Base-by-base conservation (phyloP, 2,888 invertebrate genomes). In the Altica lythri region DNA sequence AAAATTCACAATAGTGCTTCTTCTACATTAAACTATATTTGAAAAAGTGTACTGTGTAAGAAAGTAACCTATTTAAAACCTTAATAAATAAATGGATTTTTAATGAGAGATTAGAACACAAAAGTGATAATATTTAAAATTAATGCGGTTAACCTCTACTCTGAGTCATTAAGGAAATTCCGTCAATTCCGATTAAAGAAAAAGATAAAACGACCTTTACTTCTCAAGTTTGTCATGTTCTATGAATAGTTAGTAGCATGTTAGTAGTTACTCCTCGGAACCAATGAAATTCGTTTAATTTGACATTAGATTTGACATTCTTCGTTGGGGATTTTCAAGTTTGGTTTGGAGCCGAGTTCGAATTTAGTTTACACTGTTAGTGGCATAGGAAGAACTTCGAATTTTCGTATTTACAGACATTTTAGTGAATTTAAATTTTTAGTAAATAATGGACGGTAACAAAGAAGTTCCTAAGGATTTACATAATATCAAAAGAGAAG, bases 401-500 rank as follows among this genome's bases (percentile, higher is more conserved):
- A 38, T 48, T 38, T 30, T 18, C 8, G n/a, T 38, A 29, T 29
- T 29, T 16, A 9, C n/a, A n/a, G 13, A 32, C n/a, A 14, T 29
- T 5, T 10, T 14, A 22, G 45, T 34, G 45, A 14, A 34, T 34
- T n/a, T 34, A 35, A 22, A 19, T 30, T 44, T 34, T 34, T 16
- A 4, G 12, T 46, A 16, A 29, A 42, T 40, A 40, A 60, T 63
- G 57, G 63, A 60, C 49, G 59, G 42, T 14, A 50, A 48, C 6
- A 59, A 58, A 55, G 60, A 60, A 22, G 38, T 45, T 9, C 35
- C 45, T 9, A 35, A 48, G 22, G 56, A 55, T 40, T 44, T 29
- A n/a, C 32, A 51, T 32, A 38, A 60, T 14, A 29, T 68, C 29
- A 68, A 67, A 55, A 62, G 86, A 57, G 87, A 87, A 62, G 81